Base-by-base conservation (phyloP, 2,113 vertebrate genomes). In the Ciconia stormi region DNA sequence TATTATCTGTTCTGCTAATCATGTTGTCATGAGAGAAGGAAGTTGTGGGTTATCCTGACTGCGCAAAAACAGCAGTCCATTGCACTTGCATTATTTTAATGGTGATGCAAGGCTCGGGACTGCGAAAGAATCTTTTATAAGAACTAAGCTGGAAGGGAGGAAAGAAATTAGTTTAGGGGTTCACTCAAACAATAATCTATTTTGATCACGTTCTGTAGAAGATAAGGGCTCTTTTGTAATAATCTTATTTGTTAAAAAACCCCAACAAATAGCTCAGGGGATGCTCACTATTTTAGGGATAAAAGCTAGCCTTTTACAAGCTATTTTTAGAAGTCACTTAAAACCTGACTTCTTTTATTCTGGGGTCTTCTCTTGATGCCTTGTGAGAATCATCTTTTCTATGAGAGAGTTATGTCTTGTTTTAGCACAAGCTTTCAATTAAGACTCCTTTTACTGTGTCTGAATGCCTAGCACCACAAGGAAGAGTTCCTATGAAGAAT, bases 261-360 rank as follows among this genome's bases (percentile, higher is more conserved):
- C 13, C 40, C 27, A 87, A 44, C 46, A 92, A 87, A 87, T 56
- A 74, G 59, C 66, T 91, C 27, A 72, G 46, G 55, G 52, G 15
- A 49, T 6, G 6, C 12, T 91, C 47, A 44, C 58, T 79, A 23
- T 84, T 93, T 84, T 71, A 86, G 46, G 46, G 50, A 80, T 86
- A 81, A 88, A 91, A 93, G 44, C 46, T 86, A 82, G 22, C 36
- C 44, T 67, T n/a, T 74, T 59, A 30, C 1, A 8, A 36, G 36
- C 47, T 93, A 70, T 74, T 87, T 93, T 91, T 56, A 87, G 55
- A 89, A 89, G 77, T 82, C 55, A 63, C 38, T 95, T 90, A 86
- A 95, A 76, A 89, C 66, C 23, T 79, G 70, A 71, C 14, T 89
- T 81, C 58, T 63, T 91, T 90, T 73, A 56, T 89, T 96, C 65